phyloP scores from a whole-genome alignment of 2,888 invertebrate species.

The Minunthozetes semirufus region DNA sequence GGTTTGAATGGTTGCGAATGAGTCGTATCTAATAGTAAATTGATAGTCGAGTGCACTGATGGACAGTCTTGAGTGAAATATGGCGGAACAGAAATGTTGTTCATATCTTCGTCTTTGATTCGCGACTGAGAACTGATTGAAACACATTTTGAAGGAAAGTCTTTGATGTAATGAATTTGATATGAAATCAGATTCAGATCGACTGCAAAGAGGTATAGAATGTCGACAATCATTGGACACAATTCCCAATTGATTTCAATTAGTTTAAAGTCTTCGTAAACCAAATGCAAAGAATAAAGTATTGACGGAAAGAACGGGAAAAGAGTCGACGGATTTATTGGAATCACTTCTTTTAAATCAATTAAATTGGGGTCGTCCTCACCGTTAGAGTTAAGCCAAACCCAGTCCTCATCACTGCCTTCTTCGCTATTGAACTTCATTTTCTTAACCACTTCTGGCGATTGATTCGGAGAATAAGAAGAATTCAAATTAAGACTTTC shows the following conservation, averaged over 20 bases:
- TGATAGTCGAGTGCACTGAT: constrained; percentile 43
- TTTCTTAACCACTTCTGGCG: constrained; percentile 34
- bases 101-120: constrained; percentile 55
- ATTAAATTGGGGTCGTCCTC: background rate
- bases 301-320: constrained; percentile 67
- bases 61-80: constrained; percentile 34
- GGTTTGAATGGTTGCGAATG: constrained; percentile 49
- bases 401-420: constrained; percentile 53
- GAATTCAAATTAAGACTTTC: constrained; percentile 42
- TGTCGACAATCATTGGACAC: constrained; percentile 31
- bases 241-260: constrained; percentile 49
- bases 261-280: constrained; percentile 74
- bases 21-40: constrained; percentile 56
- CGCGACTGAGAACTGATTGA: constrained; percentile 43
- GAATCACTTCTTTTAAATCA: background rate
- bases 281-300: constrained; percentile 71
- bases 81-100: constrained; percentile 53
- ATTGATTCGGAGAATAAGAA: constrained; percentile 7
- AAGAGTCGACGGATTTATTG: constrained; percentile 5
- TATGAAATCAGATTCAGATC: constrained; percentile 68
- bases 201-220: constrained; percentile 44
- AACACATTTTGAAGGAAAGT: constrained; percentile 63
- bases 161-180: constrained; percentile 72
- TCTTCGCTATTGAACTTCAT: constrained; percentile 67
- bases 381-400: background rate